phyloP scores from a whole-genome alignment of 2,113 vertebrate genomes.

The Petrocephalus microphthalmus region DNA sequence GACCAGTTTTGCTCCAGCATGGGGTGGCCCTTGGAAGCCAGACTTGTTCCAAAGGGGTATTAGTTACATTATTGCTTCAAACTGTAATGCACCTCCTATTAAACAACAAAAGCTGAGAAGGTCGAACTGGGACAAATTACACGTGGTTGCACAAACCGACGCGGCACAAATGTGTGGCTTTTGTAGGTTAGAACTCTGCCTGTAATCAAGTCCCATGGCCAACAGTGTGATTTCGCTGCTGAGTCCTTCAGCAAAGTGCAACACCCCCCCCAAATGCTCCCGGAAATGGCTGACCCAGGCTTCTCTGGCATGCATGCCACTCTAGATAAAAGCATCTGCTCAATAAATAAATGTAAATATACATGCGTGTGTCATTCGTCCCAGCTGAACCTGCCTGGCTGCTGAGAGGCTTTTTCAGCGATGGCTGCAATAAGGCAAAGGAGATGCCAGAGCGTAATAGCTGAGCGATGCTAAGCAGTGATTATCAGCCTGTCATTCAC shows the following conservation, averaged over 20 bases:
- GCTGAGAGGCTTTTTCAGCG: not conserved
- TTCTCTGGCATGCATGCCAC: not conserved
- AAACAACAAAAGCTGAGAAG: not conserved
- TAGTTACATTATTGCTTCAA: not conserved
- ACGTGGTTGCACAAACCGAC: not conserved
- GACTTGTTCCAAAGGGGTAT: not conserved
- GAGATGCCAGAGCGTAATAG: not conserved
- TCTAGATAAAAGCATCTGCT: not conserved
- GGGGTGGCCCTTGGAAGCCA: not conserved
- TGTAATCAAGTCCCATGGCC: not conserved
- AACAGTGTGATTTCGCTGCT: too few species aligned
- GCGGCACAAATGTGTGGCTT: not conserved
- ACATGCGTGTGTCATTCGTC: not conserved
- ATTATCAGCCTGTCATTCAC: constrained; percentile 3
- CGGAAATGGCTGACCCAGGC: not conserved
- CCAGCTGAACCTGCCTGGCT: not conserved
- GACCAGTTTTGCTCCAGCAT: not conserved
- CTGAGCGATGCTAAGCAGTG: not conserved
- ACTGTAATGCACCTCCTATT: not conserved
- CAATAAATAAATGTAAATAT: not conserved
- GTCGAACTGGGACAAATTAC: not conserved
- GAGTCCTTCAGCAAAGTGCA: too few species aligned
- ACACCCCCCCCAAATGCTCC: too few species aligned
- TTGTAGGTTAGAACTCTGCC: not conserved
- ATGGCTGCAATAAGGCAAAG: not conserved